Evolutionary conservation across 2,888 invertebrate species (phyloP).

Genomic region (Ctena decussata): DNA sequence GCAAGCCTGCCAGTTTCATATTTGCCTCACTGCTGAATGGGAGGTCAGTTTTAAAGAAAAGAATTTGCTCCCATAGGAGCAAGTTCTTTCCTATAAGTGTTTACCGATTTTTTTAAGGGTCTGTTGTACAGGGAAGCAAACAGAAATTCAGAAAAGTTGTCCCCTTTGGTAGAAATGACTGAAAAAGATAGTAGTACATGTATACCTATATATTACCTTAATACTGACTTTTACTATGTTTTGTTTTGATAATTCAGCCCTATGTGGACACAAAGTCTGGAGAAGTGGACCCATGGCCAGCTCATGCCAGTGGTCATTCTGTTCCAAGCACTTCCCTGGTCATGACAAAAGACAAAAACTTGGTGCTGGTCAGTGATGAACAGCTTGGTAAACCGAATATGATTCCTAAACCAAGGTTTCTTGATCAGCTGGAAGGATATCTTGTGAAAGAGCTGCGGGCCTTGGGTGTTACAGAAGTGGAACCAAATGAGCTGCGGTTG

Average conservation of each 20-base stretch:
- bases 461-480: constrained; percentile 83
- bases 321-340: constrained; percentile 76
- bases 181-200: too few species aligned
- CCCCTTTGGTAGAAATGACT: too few species aligned
- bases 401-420: constrained; percentile 86
- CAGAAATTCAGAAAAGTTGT: too few species aligned
- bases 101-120: too few species aligned
- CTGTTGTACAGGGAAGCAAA: too few species aligned
- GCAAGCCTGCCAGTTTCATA: too few species aligned
- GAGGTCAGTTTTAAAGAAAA: too few species aligned
- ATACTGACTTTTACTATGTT: too few species aligned
- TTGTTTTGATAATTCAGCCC: constrained; percentile 70
- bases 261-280: constrained; percentile 84
- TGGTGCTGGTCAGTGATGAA: constrained; percentile 83
- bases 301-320: constrained; percentile 85
- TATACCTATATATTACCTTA: too few species aligned
- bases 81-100: too few species aligned
- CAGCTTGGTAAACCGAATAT: constrained; percentile 82
- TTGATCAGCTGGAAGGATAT: constrained; percentile 86
- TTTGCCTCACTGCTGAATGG: too few species aligned
- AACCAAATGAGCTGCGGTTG: constrained; percentile 84
- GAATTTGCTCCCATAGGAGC: too few species aligned
- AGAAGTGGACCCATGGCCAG: constrained; percentile 86
- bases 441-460: constrained; percentile 85
- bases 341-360: constrained; percentile 83